phyloP scores from a whole-genome alignment of 2,797 vertebrate genomes.

The Knipowitschia caucasica region DNA sequence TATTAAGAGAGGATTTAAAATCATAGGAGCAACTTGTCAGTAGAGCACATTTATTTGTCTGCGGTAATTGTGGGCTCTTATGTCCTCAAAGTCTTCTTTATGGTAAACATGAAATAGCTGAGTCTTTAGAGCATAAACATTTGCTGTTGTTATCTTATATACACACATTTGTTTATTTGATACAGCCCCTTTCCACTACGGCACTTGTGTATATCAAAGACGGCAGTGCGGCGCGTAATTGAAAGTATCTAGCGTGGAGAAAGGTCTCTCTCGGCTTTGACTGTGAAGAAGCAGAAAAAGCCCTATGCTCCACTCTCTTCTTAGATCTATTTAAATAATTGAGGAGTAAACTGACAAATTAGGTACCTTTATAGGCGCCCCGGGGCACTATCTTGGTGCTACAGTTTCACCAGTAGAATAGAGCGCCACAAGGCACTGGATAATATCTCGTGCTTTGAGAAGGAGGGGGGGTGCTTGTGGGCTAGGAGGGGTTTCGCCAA shows the following conservation, averaged over 20 bases:
- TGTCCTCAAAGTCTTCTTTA: slow-evolving; percentile 44
- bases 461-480: slow-evolving; percentile 47
- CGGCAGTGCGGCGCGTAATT: slow-evolving; percentile 65
- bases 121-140: slow-evolving; percentile 56
- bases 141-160: slow-evolving; percentile 73
- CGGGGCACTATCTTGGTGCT: slow-evolving; percentile 70
- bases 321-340: slow-evolving; percentile 82
- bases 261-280: slow-evolving; percentile 70
- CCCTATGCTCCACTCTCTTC: slow-evolving; percentile 68
- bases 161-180: slow-evolving; percentile 78
- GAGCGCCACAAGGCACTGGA: slow-evolving; percentile 70
- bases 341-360: slow-evolving; percentile 82
- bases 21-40: background rate
- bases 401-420: slow-evolving; percentile 69
- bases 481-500: slow-evolving; percentile 80
- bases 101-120: slow-evolving; percentile 54
- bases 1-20: background rate
- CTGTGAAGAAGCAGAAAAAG: slow-evolving; percentile 64
- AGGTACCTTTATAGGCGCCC: slow-evolving; percentile 79
- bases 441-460: slow-evolving; percentile 76
- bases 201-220: slow-evolving; percentile 74
- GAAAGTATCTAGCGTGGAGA: slow-evolving; percentile 75
- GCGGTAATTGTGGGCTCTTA: slow-evolving; percentile 3
- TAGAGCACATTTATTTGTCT: slow-evolving; percentile 1
- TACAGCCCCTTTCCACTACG: slow-evolving; percentile 64